Evolutionary conservation across 2,113 vertebrate species (phyloP), one percentile per base, ranked within the genome.

Genomic region (Lucifuga dentata): DNA sequence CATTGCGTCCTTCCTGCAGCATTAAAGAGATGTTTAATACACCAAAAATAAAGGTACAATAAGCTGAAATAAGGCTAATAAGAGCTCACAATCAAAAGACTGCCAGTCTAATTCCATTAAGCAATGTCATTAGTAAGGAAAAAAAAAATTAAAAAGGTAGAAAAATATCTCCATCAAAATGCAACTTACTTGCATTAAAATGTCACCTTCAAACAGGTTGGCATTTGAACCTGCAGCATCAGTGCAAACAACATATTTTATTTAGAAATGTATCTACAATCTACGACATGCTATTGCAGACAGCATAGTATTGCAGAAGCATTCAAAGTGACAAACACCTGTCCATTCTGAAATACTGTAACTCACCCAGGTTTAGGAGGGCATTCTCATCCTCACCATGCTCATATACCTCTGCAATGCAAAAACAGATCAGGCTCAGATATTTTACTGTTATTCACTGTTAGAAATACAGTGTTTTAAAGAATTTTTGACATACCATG

Each of bases 161-260:
- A 2, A 45, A 58, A 45, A 40, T n/a, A 39, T 38, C 29, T n/a
- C 13, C 20, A 12, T 8, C 3, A 68, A 23, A 57, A 16, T 17
- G 5, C 0, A 70, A 85, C 89, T 88, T 62, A 91, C 91, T 9
- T 84, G 84, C 43, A 95, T 43, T 12, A 93, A 43, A 63, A 97
- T 98, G 74, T 98, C 95, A 1, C 95, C 96, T 68, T 98, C 92
- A 75, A 97, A 91, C 57, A 98, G 92, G 19, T 92, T 73, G 52
- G 89, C 68, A 26, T 94, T 92, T 77, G 92, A 93, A 85, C 88
- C 95, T 96, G 48, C 16, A 61, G 50, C n/a, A 61, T 3, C 38
- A 17, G 11, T 1, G 36, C 4, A 43, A 36, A 16, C 8, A 15
- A 41, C 1, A 39, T 2, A 21, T 17, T 16, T 7, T 15, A 36